Evolutionary conservation across 2,113 vertebrate genomes (phyloP), one percentile per base, ranked within the genome.

Genomic region (Tragelaphus imberbis): DNA sequence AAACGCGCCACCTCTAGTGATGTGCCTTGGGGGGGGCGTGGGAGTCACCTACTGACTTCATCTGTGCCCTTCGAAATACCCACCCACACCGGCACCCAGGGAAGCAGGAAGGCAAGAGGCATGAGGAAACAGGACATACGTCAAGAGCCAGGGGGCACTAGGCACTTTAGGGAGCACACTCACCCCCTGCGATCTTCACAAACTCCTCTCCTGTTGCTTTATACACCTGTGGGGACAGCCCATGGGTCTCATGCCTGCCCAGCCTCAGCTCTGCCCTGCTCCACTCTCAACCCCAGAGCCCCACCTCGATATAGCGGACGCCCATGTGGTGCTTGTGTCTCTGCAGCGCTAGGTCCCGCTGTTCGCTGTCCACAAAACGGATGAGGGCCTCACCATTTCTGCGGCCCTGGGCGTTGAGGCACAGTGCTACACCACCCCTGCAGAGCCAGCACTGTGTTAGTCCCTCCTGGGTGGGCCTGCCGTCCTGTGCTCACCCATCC

Each of bases 241-340:
- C 33, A 8, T 97, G 87, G 75, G 71, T 85, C 53, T 97, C 63
- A 25, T 58, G n/a, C 47, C 53, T 49, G 80, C 21, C 49, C 1
- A 49, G 8, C 56, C 28, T 79, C 44, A 44, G 89, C 86, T 81
- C 79, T 75, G 56, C 86, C 95, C 93, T 47, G 47, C 84, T 87
- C 89, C 49, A 10, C 80, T 82, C 91, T 93, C n/a, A 51, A 21
- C 63, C 91, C 90, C 88, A 82, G 90, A 90, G 82, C 75, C 97
- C 98, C 97, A 99, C 99, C 99, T 99, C 99, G 0, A 99, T 99
- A 94, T 99, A 99, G 98, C 99, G 99, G 98, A 99, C 99, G 47
- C 99, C 99, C 99, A 99, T 99, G 98, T 99, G 99, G 97, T 99
- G 99, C 90, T 99, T 99, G 97, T 99, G 99, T 82, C 99, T 99